Evolutionary conservation across 2,113 vertebrate genomes (phyloP).

Genomic region (Orthonyx spaldingii): DNA sequence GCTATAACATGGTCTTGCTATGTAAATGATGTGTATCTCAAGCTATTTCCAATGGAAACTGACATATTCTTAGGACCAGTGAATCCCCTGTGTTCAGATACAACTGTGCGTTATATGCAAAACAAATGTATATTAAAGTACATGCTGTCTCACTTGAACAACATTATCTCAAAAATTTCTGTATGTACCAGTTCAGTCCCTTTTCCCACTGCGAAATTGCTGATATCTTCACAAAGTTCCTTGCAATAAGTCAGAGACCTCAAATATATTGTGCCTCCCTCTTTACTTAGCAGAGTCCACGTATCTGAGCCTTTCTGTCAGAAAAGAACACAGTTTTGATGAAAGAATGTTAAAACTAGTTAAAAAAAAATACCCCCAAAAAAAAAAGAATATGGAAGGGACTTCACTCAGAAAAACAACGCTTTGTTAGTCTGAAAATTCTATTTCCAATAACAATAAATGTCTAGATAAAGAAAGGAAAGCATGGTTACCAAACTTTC

Average conservation of each 20-base stretch:
- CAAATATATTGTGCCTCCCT: not conserved
- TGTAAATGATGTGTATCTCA: not conserved
- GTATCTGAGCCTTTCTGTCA: not conserved
- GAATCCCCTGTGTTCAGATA: not conserved
- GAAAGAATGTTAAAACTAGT: not conserved
- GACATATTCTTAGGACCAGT: not conserved
- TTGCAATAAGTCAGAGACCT: not conserved
- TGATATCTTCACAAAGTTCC: not conserved
- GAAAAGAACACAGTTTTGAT: not conserved
- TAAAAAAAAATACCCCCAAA: not conserved
- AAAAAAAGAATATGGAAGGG: not conserved
- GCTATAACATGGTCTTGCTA: not conserved
- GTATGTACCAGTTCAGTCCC: not conserved
- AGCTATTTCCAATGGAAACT: not conserved
- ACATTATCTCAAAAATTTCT: not conserved
- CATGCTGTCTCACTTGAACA: not conserved
- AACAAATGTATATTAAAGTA: not conserved
- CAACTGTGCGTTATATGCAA: not conserved
- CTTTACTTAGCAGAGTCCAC: not conserved
- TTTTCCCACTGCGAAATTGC: not conserved
- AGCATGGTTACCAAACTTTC: not conserved
- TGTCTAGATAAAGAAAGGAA: not conserved
- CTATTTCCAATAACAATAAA: not conserved
- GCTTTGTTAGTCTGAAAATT: not conserved
- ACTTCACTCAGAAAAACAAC: not conserved